Conservation (phyloP, 2,113 vertebrate species). For the Danionella cerebrum region DNA sequence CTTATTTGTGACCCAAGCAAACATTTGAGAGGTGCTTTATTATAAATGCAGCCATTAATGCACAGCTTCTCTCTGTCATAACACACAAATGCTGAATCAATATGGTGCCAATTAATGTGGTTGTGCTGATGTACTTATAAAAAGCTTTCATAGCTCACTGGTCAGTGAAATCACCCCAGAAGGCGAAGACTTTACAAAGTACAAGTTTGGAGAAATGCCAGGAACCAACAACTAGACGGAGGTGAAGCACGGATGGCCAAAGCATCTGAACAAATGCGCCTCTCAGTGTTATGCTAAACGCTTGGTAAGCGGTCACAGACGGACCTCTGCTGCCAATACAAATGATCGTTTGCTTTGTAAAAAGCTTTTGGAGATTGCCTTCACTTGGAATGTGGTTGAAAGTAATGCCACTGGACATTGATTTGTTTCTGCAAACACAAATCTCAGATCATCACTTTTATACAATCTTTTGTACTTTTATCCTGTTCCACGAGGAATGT, state of each 20-base stretch:
- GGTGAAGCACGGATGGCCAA: not conserved
- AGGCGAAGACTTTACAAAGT: slow-evolving; percentile 22
- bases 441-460: slow-evolving; percentile 17
- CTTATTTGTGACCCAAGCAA: slow-evolving; percentile 12
- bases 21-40: slow-evolving; percentile 2
- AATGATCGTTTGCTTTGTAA: not conserved
- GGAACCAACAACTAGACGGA: not conserved
- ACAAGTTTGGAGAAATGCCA: slow-evolving; percentile 26
- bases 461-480: too few relatives aligned
- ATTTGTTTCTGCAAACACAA: slow-evolving; percentile 16
- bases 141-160: slow-evolving; percentile 44
- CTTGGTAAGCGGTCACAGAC: not conserved
- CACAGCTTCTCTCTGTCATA: slow-evolving; percentile 1
- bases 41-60: slow-evolving; percentile 31
- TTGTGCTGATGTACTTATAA: slow-evolving; percentile 37
- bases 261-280: not conserved
- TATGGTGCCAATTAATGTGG: slow-evolving; percentile 37
- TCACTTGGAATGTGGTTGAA: not conserved
- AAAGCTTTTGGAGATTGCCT: not conserved
- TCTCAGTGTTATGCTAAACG: slow-evolving; percentile 2
- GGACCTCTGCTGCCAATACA: not conserved
- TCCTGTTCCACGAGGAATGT: too few relatives aligned
- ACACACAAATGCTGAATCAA: slow-evolving; percentile 29
- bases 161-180: slow-evolving; percentile 46
- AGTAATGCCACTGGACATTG: slow-evolving; percentile 17